phyloP scores from a whole-genome alignment of 2,113 vertebrate species.

The Alethe castanea region DNA sequence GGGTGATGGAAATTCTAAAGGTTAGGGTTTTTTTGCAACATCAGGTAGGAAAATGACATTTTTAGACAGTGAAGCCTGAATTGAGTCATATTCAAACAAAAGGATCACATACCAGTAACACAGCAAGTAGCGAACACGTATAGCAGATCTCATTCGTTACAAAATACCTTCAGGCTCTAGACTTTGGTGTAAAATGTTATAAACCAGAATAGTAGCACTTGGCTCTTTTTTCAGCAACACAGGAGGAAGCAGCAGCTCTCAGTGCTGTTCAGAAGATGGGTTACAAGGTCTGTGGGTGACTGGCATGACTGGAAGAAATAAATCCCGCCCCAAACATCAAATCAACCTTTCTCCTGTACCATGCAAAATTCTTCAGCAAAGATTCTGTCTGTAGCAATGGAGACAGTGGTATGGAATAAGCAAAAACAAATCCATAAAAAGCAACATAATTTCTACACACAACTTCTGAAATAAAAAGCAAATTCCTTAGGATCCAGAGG shows the following conservation, averaged over 20 bases:
- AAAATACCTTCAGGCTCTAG: neutral
- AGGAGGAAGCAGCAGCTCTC: neutral
- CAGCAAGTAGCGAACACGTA: neutral
- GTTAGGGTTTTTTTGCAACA: rapidly evolving
- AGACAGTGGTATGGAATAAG: neutral
- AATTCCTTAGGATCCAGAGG: neutral
- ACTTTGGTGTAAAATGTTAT: neutral
- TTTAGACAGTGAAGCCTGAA: neutral
- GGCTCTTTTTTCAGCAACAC: neutral
- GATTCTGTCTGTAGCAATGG: neutral
- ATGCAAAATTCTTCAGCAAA: rapidly evolving
- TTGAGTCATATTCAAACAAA: neutral
- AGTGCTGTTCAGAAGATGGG: neutral
- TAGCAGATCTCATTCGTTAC: neutral
- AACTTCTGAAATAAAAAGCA: neutral
- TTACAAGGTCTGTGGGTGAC: neutral
- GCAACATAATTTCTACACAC: neutral
- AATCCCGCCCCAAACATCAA: neutral
- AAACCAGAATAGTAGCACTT: neutral
- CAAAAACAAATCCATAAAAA: neutral
- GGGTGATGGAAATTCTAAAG: neutral
- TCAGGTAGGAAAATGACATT: neutral
- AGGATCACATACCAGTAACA: neutral
- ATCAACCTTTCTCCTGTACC: neutral
- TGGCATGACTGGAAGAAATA: neutral